phyloP scores from a whole-genome alignment of 1,140 invertebrate genomes.

The Amphibalanus amphitrite region DNA sequence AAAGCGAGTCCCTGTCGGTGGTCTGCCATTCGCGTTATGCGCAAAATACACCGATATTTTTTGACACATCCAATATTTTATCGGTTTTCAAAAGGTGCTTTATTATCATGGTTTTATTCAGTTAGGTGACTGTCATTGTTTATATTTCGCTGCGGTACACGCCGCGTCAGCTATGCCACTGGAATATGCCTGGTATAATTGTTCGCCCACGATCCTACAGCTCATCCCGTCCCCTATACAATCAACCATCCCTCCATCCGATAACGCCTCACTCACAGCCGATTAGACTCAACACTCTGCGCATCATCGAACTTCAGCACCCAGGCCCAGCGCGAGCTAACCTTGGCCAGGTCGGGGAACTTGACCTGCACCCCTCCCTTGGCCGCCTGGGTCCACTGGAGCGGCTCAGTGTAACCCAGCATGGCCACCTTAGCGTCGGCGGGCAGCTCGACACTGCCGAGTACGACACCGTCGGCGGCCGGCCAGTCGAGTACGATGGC shows the following conservation, averaged over 20 bases:
- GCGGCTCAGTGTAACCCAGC: slow-evolving; percentile 18
- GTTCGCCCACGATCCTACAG: no score
- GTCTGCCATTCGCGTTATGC: no score
- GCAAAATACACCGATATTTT: no score
- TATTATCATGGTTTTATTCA: no score
- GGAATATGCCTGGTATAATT: no score
- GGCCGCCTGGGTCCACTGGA: background rate
- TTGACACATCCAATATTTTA: no score
- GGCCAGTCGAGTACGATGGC: slow-evolving; percentile 28
- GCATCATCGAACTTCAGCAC: slow-evolving; percentile 5
- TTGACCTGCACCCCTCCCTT: background rate
- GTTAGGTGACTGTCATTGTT: no score
- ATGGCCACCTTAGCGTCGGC: slow-evolving; percentile 20
- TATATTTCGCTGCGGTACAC: no score
- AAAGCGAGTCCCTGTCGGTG: no score
- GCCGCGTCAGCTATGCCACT: no score
- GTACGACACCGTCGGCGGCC: slow-evolving; percentile 17
- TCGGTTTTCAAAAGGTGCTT: no score
- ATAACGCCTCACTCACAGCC: background rate
- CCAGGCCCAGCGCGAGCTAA: slow-evolving; percentile 12
- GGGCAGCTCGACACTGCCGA: slow-evolving; percentile 21
- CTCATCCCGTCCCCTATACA: no score
- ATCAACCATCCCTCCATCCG: background rate
- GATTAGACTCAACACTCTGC: background rate
- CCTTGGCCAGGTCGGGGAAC: slow-evolving; percentile 10